A percentile compares a stretch with the other conserved stretches of the same genome.
These are phyloP conservation scores for Anarhynchus alexandrinus DNA, from an alignment of 2,113 vertebrate species.

Conservation along the genomic window DNA sequence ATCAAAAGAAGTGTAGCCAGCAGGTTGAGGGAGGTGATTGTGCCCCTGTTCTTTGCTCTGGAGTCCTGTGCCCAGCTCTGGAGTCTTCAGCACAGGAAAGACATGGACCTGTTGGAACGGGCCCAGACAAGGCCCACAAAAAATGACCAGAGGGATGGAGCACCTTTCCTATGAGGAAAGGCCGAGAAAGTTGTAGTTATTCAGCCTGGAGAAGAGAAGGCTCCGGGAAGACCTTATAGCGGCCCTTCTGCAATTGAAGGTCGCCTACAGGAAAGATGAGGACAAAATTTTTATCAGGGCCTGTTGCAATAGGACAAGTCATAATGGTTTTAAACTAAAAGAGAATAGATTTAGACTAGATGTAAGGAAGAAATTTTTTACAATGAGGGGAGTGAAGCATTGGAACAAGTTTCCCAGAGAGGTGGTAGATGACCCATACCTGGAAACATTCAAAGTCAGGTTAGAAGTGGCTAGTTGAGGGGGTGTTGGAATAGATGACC, in stretches of 20 bases:
- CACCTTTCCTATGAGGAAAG: background rate
- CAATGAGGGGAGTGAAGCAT: background rate
- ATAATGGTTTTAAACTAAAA: background rate
- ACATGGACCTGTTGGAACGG: background rate
- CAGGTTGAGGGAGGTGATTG: no score
- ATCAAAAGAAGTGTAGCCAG: no score
- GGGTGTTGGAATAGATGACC: background rate
- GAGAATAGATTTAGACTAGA: background rate
- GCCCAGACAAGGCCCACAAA: background rate
- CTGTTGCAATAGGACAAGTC: background rate
- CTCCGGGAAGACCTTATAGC: background rate
- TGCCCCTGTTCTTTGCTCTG: no score
- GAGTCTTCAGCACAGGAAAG: background rate
- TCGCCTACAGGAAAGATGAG: background rate
- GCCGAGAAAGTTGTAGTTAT: background rate
- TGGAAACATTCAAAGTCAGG: background rate
- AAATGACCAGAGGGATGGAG: background rate
- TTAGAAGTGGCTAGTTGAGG: background rate
- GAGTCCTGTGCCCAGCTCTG: background rate
- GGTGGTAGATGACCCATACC: background rate
- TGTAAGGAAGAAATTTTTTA: background rate
- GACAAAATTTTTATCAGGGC: background rate
- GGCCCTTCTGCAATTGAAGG: background rate
- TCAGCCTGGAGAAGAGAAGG: background rate
- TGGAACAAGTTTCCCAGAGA: background rate